Conservation (phyloP, 2,113 vertebrate genomes). For the Larimichthys polyactis region DNA sequence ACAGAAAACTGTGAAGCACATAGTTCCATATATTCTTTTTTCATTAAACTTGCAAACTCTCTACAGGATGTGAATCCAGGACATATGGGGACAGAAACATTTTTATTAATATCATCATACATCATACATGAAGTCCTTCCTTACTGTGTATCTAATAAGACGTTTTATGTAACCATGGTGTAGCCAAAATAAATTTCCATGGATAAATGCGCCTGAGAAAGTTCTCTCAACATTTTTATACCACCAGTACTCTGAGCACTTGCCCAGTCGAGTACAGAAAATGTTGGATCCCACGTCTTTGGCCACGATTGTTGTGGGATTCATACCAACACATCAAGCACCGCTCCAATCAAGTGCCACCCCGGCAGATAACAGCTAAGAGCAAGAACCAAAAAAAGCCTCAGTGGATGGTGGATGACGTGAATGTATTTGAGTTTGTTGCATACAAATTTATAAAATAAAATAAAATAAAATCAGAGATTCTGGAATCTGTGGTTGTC, state of each 20-base stretch:
- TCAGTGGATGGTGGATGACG: neutral
- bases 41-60: neutral
- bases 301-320: constrained; percentile 3
- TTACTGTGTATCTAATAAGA: neutral
- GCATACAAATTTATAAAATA: too few relatives aligned
- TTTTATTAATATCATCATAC: neutral
- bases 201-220: neutral
- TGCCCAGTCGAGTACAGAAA: constrained; percentile 2
- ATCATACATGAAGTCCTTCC: neutral
- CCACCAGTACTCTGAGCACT: neutral
- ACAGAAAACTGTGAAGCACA: neutral
- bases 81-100: neutral
- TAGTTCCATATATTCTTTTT: neutral
- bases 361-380: constrained; percentile 21
- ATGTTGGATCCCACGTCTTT: constrained; percentile 3
- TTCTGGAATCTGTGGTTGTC: too few relatives aligned
- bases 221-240: neutral
- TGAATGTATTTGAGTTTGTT: neutral
- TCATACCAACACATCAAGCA: constrained; percentile 20
- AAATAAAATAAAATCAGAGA: too few relatives aligned
- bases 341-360: constrained; percentile 26
- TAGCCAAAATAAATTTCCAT: neutral
- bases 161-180: neutral
- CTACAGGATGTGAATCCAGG: neutral
- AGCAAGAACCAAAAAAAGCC: neutral